Percentiles rank a stretch among this genome's conserved stretches.
These are phyloP conservation scores for Eilema caniola DNA, from an alignment of 2,888 invertebrate genomes.

Conservation along the genomic window DNA sequence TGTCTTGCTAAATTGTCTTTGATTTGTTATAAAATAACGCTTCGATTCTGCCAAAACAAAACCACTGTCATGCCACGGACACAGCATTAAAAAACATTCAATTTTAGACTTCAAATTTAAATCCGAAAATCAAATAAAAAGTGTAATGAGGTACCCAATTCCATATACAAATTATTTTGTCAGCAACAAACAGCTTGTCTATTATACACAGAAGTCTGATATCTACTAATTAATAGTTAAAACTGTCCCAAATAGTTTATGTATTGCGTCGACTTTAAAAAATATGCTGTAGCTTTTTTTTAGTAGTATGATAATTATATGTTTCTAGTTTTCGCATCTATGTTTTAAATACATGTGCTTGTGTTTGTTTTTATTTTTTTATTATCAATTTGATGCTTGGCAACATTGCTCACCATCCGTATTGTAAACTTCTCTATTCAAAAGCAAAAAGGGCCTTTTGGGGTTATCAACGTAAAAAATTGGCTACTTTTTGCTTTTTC, in stretches of 20 bases:
- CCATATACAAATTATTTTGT: no score
- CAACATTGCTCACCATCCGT: constrained; percentile 83
- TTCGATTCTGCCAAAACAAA: no score
- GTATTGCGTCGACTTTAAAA: constrained; percentile 3
- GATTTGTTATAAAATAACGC: no score
- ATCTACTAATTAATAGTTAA: not conserved
- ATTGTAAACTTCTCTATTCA: constrained; percentile 64
- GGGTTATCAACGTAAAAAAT: constrained; percentile 50
- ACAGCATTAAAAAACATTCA: no score
- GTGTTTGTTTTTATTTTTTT: constrained; percentile 81
- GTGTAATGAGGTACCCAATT: no score
- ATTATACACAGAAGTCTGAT: not conserved
- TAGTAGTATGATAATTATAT: constrained; percentile 53
- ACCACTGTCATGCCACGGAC: no score
- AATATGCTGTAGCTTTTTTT: not conserved
- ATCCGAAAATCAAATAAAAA: no score
- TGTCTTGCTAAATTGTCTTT: no score
- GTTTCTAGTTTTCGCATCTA: constrained; percentile 44
- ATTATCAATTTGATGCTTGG: constrained; percentile 87
- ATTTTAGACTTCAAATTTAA: no score
- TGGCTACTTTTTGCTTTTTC: constrained; percentile 77
- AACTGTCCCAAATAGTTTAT: not conserved
- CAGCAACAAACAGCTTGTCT: not conserved
- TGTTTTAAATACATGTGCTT: constrained; percentile 77
- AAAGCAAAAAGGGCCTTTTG: constrained; percentile 75